Percentiles rank a stretch among this genome's conserved stretches.
Evolutionary conservation across 1,140 invertebrate genomes (phyloP).

Genomic region (Notospermus geniculatus): DNA sequence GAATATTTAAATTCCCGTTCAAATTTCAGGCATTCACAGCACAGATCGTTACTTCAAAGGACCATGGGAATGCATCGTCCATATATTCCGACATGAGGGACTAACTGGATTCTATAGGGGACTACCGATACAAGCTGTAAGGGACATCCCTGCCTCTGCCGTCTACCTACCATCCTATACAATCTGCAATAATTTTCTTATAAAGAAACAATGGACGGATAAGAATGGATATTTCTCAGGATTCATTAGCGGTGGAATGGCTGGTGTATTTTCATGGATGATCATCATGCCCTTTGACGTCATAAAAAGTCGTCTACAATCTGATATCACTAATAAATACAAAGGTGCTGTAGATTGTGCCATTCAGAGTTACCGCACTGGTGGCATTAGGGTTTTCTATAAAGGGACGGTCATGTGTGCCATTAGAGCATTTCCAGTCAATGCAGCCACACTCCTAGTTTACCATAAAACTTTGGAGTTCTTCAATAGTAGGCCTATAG

Average conservation of each 20-base stretch:
- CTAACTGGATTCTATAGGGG: not conserved
- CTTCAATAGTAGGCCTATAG: not conserved
- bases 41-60: conserved; percentile 8
- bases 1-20: not conserved
- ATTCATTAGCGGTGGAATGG: conserved; percentile 75
- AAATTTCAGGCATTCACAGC: not conserved
- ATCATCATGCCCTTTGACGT: conserved; percentile 85
- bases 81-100: not conserved
- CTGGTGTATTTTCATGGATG: conserved; percentile 81
- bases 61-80: not conserved
- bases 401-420: conserved; percentile 1
- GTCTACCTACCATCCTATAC: not conserved
- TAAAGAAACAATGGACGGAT: conserved; percentile 8
- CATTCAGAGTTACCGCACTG: not conserved
- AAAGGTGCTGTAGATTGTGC: conserved; percentile 4
- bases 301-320: conserved; percentile 83
- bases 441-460: conserved; percentile 20
- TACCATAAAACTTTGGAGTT: conserved; percentile 13
- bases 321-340: conserved; percentile 57
- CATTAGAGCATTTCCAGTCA: conserved; percentile 16
- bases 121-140: not conserved
- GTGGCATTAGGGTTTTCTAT: conserved; percentile 1
- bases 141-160: conserved; percentile 1
- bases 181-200: not conserved
- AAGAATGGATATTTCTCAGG: conserved; percentile 17